Evolutionary conservation across 2,888 invertebrate species (phyloP), one percentile per base, ranked within the genome.

Genomic region (Clitarchus hookeri): DNA sequence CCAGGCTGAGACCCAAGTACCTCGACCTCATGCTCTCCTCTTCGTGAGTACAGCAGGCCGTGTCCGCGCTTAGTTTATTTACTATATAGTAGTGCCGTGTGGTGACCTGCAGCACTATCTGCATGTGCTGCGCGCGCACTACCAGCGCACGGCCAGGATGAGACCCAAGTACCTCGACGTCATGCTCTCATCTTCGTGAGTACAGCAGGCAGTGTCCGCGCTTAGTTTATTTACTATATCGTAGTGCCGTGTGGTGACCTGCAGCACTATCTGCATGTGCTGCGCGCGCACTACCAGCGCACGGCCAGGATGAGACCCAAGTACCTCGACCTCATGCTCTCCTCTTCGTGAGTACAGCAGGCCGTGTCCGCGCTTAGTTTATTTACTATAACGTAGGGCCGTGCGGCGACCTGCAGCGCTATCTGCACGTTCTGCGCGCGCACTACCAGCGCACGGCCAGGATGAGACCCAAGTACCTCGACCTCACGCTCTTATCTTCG

Each of bases 61-160:
- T 85, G 23, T n/a, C 54, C 16, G 12, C 90, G 95, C 96, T 19
- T n/a, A n/a, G n/a, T n/a, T n/a, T n/a, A n/a, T n/a, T n/a, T n/a
- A n/a, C n/a, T n/a, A n/a, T n/a, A n/a, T n/a, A n/a, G n/a, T n/a
- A n/a, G n/a, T n/a, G n/a, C 95, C 96, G 0, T 94, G 95, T 88
- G 97, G 97, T 0, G 96, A 96, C 90, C 92, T 97, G 86, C 94
- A 95, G 84, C 92, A 93, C 0, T 93, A 96, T 88, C 91, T 96
- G 36, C 90, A 87, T 25, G 84, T 80, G 12, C 80, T 87, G 9
- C 78, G 88, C 23, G 85, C 86, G 26, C 87, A 88, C 54, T 88
- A 86, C 84, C 87, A 88, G 84, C 86, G 86, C 8, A 53, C 82
- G 12, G 86, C 86, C 1, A 86, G 86, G 23, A 25, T 48, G 9